Evolutionary conservation across 1,140 invertebrate genomes (phyloP), one percentile per base, ranked within the genome.

Genomic region (Gonatopus flavifemur): DNA sequence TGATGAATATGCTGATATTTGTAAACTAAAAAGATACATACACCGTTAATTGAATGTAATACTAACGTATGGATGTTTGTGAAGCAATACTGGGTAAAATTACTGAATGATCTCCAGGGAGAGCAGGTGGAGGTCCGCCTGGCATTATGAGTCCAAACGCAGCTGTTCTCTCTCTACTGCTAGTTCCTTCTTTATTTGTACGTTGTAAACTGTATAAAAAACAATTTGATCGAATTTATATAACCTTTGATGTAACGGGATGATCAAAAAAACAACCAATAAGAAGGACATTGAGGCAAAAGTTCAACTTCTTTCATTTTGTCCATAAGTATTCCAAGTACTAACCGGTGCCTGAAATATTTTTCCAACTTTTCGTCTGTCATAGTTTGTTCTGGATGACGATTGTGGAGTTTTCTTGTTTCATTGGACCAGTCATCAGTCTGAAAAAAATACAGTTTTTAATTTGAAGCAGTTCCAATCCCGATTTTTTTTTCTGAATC

Each of bases 391-490:
- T 76, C 74, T 16, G 68, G 66, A 59, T 76, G 72, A 25, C 74
- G 70, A 15, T 62, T 66, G 30, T 79, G 72, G 19, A 69, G 46
- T 60, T 82, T 83, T 62, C 77, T 74, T 47, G 78, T 73, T 54
- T 83, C 81, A 46, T 71, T 80, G 43, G 70, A 72, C 77, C 83
- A 86, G 66, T 89, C 87, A 55, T 88, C 87, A 62, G 86, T 86
- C 21, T 18, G 22, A 15, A 48, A 32, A n/a, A 40, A 38, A 21
- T 22, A 25, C 33, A 30, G n/a, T n/a, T n/a, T n/a, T n/a, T n/a
- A n/a, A n/a, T 13, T 13, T 3, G 39, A 5, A 37, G n/a, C 9
- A 43, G n/a, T 7, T 35, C 45, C 3, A 31, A 19, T 33, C n/a
- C n/a, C n/a, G n/a, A 20, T 43, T 48, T 48, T 32, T 19, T 42